A percentile compares a stretch with the other conserved stretches of the same genome.
phyloP scores from a whole-genome alignment of 2,113 vertebrate species.

The Nestor notabilis region DNA sequence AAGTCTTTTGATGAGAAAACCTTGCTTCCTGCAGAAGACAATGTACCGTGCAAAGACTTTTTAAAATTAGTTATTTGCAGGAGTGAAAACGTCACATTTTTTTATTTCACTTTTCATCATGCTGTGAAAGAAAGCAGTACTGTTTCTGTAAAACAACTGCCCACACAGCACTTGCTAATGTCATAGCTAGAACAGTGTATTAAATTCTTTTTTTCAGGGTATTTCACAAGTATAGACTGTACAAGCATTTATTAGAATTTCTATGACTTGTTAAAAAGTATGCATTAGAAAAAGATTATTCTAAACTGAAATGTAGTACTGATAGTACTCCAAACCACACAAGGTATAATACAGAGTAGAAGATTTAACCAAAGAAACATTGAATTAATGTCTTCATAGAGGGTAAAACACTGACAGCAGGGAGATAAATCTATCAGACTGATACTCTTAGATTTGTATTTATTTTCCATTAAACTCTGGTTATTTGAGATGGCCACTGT shows the following conservation, averaged over 20 bases:
- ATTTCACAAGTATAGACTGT: slow-evolving; percentile 20
- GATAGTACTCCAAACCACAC: background rate
- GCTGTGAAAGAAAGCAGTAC: background rate
- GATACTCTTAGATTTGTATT: background rate
- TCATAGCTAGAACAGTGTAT: background rate
- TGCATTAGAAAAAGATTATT: background rate
- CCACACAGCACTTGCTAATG: slow-evolving; percentile 59
- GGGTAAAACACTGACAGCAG: background rate
- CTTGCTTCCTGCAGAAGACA: background rate
- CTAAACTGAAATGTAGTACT: background rate
- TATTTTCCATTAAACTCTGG: background rate
- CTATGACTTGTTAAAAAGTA: background rate
- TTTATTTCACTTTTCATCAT: background rate
- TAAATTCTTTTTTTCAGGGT: slow-evolving; percentile 30
- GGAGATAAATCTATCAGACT: background rate
- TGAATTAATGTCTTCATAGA: background rate
- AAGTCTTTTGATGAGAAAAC: background rate
- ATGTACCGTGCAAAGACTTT: background rate
- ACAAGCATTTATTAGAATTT: slow-evolving; percentile 15
- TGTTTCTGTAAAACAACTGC: slow-evolving; percentile 52
- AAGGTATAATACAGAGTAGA: background rate
- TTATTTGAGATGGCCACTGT: background rate
- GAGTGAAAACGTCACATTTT: background rate
- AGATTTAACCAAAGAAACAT: background rate
- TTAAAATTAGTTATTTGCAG: background rate